Conservation (phyloP, 1,140 invertebrate species). For the Drosophila elegans region DNA sequence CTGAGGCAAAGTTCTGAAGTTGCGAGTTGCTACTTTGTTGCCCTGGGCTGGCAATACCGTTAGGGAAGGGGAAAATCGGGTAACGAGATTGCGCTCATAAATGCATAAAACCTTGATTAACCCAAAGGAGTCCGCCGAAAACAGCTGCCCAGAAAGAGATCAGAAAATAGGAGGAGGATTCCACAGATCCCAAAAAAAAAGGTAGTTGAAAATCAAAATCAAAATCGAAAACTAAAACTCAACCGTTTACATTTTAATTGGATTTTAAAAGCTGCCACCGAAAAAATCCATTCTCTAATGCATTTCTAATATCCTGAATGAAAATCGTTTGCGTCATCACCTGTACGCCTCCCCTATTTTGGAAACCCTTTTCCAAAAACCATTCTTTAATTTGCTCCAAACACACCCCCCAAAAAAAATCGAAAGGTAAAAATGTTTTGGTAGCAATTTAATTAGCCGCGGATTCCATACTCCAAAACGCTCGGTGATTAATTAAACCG, state of each 20-base stretch:
- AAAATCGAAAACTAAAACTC: background rate
- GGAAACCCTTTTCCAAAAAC: conserved; percentile 12
- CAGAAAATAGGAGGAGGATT: conserved; percentile 3
- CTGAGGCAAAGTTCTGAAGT: background rate
- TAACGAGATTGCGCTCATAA: conserved; percentile 69
- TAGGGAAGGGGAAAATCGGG: conserved; percentile 24
- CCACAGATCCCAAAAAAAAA: background rate
- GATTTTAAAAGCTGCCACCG: conserved; percentile 64
- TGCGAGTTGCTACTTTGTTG: conserved; percentile 56
- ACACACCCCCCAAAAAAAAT: conserved; percentile 33
- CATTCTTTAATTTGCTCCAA: conserved; percentile 28
- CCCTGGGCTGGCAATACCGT: conserved; percentile 47
- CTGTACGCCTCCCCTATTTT: conserved; percentile 51
- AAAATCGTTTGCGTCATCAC: conserved; percentile 73
- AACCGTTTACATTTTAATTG: conserved; percentile 43
- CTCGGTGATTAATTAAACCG: conserved; percentile 76
- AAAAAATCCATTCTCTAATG: conserved; percentile 48
- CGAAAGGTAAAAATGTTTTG: conserved; percentile 55
- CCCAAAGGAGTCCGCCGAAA: conserved; percentile 15
- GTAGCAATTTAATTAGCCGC: conserved; percentile 80
- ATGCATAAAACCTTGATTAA: conserved; percentile 75
- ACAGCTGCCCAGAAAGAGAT: conserved; percentile 51
- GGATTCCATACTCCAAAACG: conserved; percentile 3
- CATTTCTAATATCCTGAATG: conserved; percentile 65
- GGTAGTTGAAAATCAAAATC: conserved; percentile 28